phyloP scores from a whole-genome alignment of 2,113 vertebrate genomes.

The Collichthys lucidus region DNA sequence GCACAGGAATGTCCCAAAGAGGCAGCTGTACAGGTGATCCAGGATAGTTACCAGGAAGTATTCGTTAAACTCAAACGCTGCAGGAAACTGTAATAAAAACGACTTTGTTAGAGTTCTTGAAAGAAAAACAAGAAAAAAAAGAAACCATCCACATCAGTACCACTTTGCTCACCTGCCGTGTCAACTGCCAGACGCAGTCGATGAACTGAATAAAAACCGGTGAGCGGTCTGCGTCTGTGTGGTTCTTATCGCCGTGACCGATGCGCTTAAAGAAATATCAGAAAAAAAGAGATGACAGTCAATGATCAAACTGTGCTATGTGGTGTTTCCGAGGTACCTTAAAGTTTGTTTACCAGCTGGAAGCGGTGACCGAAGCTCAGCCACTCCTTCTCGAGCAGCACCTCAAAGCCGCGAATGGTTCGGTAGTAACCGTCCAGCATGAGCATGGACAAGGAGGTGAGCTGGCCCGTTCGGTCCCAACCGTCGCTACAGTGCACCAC shows the following conservation, averaged over 20 bases:
- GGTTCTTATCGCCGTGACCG: slow-evolving; percentile 97
- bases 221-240: slow-evolving; percentile 94
- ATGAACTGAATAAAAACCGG: slow-evolving; percentile 98
- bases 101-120: slow-evolving; percentile 28
- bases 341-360: slow-evolving; percentile 86
- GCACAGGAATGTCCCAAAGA: slow-evolving; percentile 97
- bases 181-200: slow-evolving; percentile 99
- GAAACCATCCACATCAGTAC: neutral
- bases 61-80: slow-evolving; percentile 98
- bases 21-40: slow-evolving; percentile 97
- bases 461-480: slow-evolving; percentile 96
- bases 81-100: slow-evolving; percentile 89
- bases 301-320: neutral
- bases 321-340: no score
- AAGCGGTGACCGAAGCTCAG: slow-evolving; percentile 96
- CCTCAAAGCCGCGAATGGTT: slow-evolving; percentile 93
- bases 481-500: slow-evolving; percentile 97
- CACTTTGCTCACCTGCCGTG: slow-evolving; percentile 89
- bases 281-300: neutral
- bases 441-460: slow-evolving; percentile 94
- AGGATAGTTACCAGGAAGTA: slow-evolving; percentile 95
- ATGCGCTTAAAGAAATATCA: slow-evolving; percentile 85
- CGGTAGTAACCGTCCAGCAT: slow-evolving; percentile 95
- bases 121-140: neutral
- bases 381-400: slow-evolving; percentile 98